Evolutionary conservation across 2,113 vertebrate genomes (phyloP).

Genomic region (Blennius ocellaris): DNA sequence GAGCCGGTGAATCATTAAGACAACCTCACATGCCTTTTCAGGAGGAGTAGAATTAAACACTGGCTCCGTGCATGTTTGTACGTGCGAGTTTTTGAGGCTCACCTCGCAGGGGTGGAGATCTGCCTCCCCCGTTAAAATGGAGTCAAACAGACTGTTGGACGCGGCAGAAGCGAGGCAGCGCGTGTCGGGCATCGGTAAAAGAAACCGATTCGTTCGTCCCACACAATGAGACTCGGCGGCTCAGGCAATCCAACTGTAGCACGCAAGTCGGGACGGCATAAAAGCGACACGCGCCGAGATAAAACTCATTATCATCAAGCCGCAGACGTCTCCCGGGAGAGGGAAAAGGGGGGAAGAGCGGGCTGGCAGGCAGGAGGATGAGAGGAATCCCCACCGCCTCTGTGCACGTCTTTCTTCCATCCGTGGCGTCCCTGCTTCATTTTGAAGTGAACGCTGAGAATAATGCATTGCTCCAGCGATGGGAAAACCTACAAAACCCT

Average conservation of each 20-base stretch:
- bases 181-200: constrained; percentile 16
- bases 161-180: constrained; percentile 28
- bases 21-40: constrained; percentile 47
- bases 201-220: constrained; percentile 54
- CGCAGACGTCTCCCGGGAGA: constrained; percentile 64
- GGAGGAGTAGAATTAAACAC: constrained; percentile 42
- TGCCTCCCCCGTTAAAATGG: constrained; percentile 13
- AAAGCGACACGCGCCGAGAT: constrained; percentile 52
- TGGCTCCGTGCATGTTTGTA: constrained; percentile 16
- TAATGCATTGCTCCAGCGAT: constrained; percentile 14
- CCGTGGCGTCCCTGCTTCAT: constrained; percentile 39
- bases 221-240: constrained; percentile 62
- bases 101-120: constrained; percentile 4
- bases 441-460: constrained; percentile 36
- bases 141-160: constrained; percentile 26
- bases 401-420: constrained; percentile 43
- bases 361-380: constrained; percentile 52
- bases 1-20: constrained; percentile 58
- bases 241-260: constrained; percentile 41
- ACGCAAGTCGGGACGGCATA: constrained; percentile 38
- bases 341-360: constrained; percentile 21
- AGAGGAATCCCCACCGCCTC: constrained; percentile 41
- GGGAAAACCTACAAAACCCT: constrained; percentile 19
- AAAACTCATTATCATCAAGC: constrained; percentile 69
- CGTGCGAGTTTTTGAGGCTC: background rate